These are phyloP conservation scores for Cremastinae sp. DNA, from an alignment of 2,888 invertebrate genomes.

Conservation along the genomic window DNA sequence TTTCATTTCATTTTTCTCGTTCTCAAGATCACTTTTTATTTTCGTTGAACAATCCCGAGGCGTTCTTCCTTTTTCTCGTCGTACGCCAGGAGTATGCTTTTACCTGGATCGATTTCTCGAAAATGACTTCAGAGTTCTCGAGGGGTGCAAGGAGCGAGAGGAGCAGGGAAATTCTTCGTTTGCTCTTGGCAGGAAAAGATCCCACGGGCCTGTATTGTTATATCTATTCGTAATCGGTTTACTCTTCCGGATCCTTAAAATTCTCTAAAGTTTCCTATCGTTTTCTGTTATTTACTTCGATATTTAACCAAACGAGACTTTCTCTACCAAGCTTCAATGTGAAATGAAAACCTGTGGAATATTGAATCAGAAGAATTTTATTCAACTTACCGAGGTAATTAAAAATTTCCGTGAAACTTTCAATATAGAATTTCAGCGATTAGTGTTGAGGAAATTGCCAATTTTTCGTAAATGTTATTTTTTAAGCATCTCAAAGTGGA, in stretches of 20 bases:
- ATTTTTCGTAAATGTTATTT: no score
- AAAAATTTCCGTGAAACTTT: not conserved
- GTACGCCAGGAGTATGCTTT: slow-evolving; percentile 66
- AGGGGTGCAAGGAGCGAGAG: not conserved
- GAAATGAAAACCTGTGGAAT: slow-evolving; percentile 1
- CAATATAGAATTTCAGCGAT: not conserved
- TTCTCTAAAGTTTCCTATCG: not conserved
- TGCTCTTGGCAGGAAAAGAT: not conserved
- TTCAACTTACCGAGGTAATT: not conserved
- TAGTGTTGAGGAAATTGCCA: no score
- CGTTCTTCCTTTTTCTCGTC: slow-evolving; percentile 2
- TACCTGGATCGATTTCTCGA: slow-evolving; percentile 70
- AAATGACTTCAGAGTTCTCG: slow-evolving; percentile 55
- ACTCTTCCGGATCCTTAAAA: not conserved
- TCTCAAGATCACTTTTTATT: slow-evolving; percentile 38
- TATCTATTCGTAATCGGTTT: slow-evolving; percentile 23
- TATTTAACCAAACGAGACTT: slow-evolving; percentile 2
- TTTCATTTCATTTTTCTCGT: no score
- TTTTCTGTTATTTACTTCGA: not conserved
- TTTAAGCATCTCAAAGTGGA: no score
- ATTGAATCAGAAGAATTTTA: slow-evolving; percentile 15
- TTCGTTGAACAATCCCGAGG: slow-evolving; percentile 47
- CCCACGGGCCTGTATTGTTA: not conserved
- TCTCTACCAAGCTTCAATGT: not conserved
- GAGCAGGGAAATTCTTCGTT: slow-evolving; percentile 13